phyloP scores from a whole-genome alignment of 2,888 invertebrate species.

The Platerodrilus igneus region DNA sequence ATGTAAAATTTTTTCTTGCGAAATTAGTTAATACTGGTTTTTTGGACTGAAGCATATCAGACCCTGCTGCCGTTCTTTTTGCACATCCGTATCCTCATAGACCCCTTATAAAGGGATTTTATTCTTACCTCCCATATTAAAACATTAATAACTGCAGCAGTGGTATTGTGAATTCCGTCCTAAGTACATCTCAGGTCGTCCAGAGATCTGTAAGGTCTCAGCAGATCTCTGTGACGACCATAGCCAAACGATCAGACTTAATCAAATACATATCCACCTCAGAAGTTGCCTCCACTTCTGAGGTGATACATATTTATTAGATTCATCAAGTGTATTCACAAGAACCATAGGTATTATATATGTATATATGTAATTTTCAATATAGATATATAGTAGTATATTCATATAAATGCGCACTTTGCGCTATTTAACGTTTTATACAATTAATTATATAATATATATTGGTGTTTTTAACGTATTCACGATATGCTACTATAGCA shows the following conservation, averaged over 20 bases:
- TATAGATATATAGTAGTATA: too few relatives aligned
- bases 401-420: too few relatives aligned
- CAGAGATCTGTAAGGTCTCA: slow-evolving; percentile 37
- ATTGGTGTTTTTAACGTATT: slow-evolving; percentile 37
- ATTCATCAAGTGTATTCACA: slow-evolving; percentile 15
- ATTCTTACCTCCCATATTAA: slow-evolving; percentile 52
- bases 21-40: slow-evolving; percentile 94
- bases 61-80: slow-evolving; percentile 60
- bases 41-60: slow-evolving; percentile 69
- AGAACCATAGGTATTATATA: too few relatives aligned
- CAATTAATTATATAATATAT: slow-evolving; percentile 34
- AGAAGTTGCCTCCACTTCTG: slow-evolving; percentile 36
- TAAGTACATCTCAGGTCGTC: slow-evolving; percentile 19
- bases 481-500: slow-evolving; percentile 26
- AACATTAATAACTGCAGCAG: slow-evolving; percentile 40
- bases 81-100: slow-evolving; percentile 59
- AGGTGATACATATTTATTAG: slow-evolving; percentile 38
- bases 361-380: too few relatives aligned
- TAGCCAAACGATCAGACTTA: slow-evolving; percentile 41
- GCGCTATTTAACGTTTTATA: slow-evolving; percentile 24
- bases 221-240: slow-evolving; percentile 33
- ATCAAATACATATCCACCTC: slow-evolving; percentile 45
- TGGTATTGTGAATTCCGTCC: slow-evolving; percentile 41
- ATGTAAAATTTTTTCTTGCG: slow-evolving; percentile 94
- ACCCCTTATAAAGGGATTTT: slow-evolving; percentile 69